Base-by-base conservation (phyloP, 1,140 invertebrate genomes). In the Platyscapa corneri region DNA sequence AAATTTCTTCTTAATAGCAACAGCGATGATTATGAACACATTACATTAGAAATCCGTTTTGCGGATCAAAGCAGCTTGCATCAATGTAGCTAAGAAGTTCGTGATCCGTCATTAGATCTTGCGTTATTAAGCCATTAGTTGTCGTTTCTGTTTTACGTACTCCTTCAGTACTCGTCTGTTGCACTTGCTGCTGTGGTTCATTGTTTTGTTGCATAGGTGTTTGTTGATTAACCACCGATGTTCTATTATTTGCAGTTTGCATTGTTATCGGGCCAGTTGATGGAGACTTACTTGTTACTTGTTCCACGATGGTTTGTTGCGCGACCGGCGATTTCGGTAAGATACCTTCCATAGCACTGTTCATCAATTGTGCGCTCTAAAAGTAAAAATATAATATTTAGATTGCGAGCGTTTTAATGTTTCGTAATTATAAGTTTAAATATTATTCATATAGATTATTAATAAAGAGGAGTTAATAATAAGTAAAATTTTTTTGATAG, bases 51-150 rank as follows among this genome's bases (percentile, higher is more conserved):
- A 93, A 93, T 65, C 89, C 89, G 30, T 88, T 91, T 77, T 93
- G 92, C 10, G 90, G 95, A 93, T 97, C 96, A 90, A 97, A 97
- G 91, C 96, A 97, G 92, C 95, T 97, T 27, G 97, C 96, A 94
- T 97, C 97, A 78, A 97, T 97, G 90, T 97, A 97, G 90, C 96
- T 97, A 76, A 97, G 94, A 83, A 97, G 94, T 93, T 97, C 97
- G 90, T 96, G 96, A 89, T 97, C 97, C 79, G 96, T 97, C 95
- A 97, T 97, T 83, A 97, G 93, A 42, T 96, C 95, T 90, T 96
- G 96, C 3, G 95, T 94, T 86, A 96, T 92, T 90, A 95, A 95
- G 6, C 94, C 92, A 20, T 87, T 89, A 39, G 87, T 72, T 14
- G 46, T 3, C 18, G 92, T 92, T 37, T 93, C 92, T 0, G 92